Base-by-base conservation (phyloP, 2,797 vertebrate species). In the Bufotes viridis region DNA sequence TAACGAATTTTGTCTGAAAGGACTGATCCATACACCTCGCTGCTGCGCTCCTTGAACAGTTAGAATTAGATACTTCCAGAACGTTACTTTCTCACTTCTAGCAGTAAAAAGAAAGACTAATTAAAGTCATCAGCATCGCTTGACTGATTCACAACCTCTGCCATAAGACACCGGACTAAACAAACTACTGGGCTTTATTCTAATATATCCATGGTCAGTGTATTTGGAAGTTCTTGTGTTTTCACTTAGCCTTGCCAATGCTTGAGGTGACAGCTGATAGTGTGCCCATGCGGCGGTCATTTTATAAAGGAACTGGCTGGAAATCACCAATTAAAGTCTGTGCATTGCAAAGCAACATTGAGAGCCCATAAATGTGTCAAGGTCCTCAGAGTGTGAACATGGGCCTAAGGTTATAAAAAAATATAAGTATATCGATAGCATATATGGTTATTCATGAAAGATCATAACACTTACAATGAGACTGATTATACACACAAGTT, bases 41-140 rank as follows among this genome's bases (percentile, higher is more conserved):
- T n/a, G 49, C 75, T 24, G 75, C 13, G 13, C 22, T 53, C 49
- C 70, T 2, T 0, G 17, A 49, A 74, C 24, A 24, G 51, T 24
- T 76, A 55, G 55, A 53, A 76, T 76, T 76, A 76, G 74, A 76
- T 53, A 24, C 74, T 53, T 76, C 70, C 74, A 76, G 14, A 15
- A 53, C 49, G 49, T 55, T 78, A 51, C 67, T 67, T 63, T 53
- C 22, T 22, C 13, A 81, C 7, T 51, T 9, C 29, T 13, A 65
- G 24, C 15, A 63, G 29, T 42, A 81, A 42, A 49, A 63, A n/a
- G 78, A 49, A 81, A 65, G 42, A 51, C 12, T 81, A 60, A n/a
- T 51, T 81, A 49, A 81, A 81, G 49, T n/a, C 11, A 63, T 81
- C 79, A 22, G 29, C 17, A 60, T 42, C n/a, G 42, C 20, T 24